Conservation (phyloP, 2,888 invertebrate species). For the Amiota communis region DNA sequence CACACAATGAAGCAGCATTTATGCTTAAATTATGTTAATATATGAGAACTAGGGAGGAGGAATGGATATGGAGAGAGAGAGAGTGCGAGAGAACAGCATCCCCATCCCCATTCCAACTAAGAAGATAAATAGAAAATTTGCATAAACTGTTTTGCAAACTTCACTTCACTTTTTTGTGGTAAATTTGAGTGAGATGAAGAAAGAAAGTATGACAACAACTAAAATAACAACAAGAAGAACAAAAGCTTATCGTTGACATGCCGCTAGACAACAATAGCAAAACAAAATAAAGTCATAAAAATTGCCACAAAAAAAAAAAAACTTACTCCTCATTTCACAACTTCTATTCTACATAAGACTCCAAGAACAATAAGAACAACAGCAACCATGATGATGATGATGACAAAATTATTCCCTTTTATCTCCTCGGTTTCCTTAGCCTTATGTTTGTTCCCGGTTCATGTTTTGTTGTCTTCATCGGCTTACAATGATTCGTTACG, state of each 20-base stretch:
- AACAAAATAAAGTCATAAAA: conserved; percentile 67
- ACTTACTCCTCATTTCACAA: background rate
- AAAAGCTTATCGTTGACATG: background rate
- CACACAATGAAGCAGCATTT: conserved; percentile 63
- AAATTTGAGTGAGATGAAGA: background rate
- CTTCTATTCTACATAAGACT: too few species aligned
- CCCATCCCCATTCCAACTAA: too few species aligned
- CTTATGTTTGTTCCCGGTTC: background rate
- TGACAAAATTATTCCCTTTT: too few species aligned
- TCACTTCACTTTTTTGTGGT: background rate
- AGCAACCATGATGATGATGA: background rate
- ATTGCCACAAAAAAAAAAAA: conserved; percentile 57
- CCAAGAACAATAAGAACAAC: conserved; percentile 16
- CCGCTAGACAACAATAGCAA: background rate
- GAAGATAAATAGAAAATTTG: conserved; percentile 16
- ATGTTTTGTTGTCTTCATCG: conserved; percentile 32
- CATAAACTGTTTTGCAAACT: conserved; percentile 21
- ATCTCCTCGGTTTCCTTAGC: too few species aligned
- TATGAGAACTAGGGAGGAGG: background rate
- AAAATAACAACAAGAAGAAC: background rate
- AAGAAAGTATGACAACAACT: conserved; percentile 4
- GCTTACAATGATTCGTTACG: conserved; percentile 51
- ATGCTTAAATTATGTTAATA: conserved; percentile 70
- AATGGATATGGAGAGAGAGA: too few species aligned
- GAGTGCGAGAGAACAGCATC: too few species aligned